phyloP scores from a whole-genome alignment of 2,113 vertebrate genomes.

The Columba janthina region DNA sequence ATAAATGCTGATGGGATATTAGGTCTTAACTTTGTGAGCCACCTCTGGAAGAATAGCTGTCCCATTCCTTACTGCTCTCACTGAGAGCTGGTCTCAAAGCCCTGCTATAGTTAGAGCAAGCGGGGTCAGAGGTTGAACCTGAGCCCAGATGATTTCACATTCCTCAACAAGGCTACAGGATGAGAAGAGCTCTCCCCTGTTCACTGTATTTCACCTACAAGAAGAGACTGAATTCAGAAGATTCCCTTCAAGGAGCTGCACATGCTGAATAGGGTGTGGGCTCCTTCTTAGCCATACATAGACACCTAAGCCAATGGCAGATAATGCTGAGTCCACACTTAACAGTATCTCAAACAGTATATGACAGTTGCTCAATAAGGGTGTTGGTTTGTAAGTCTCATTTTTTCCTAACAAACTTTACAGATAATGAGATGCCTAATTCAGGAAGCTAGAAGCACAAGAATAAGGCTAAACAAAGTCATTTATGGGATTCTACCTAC shows the following conservation, averaged over 20 bases:
- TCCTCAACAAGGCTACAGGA: accelerated
- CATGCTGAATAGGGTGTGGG: background rate
- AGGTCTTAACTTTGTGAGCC: background rate
- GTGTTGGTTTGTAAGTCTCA: background rate
- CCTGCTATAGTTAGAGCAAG: background rate
- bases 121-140: background rate
- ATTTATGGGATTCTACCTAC: background rate
- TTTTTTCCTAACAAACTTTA: background rate
- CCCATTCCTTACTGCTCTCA: background rate
- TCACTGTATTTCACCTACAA: background rate
- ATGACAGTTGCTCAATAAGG: background rate
- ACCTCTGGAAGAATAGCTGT: background rate
- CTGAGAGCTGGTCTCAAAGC: background rate
- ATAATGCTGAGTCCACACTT: background rate
- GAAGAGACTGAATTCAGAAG: background rate
- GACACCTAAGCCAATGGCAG: background rate
- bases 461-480: background rate
- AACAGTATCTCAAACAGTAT: background rate
- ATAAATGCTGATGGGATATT: background rate
- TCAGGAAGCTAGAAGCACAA: background rate
- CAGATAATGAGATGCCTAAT: background rate
- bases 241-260: background rate
- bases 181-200: background rate
- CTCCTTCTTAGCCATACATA: background rate
- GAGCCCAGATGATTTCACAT: background rate